phyloP scores from a whole-genome alignment of 2,113 vertebrate species.

The Python bivittatus region DNA sequence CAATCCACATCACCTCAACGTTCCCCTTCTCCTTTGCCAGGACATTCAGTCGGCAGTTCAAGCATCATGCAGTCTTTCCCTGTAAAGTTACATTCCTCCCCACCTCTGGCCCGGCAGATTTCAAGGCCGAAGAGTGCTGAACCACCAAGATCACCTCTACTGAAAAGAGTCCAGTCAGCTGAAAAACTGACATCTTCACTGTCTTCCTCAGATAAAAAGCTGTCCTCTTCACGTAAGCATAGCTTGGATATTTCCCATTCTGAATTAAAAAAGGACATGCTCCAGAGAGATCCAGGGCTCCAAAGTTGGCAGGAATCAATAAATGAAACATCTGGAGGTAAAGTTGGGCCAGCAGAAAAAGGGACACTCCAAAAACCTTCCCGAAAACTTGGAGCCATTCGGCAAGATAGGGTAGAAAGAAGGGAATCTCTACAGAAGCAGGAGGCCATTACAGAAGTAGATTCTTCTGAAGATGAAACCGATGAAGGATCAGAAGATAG shows the following conservation, averaged over 20 bases:
- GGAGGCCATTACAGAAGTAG: slow-evolving; percentile 95
- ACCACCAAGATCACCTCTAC: slow-evolving; percentile 89
- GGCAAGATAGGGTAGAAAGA: slow-evolving; percentile 91
- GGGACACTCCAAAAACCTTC: slow-evolving; percentile 85
- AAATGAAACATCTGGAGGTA: slow-evolving; percentile 74
- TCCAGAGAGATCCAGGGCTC: slow-evolving; percentile 85
- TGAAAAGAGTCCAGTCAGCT: slow-evolving; percentile 94
- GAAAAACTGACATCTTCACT: slow-evolving; percentile 88
- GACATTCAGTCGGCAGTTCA: slow-evolving; percentile 77
- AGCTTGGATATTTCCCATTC: slow-evolving; percentile 89
- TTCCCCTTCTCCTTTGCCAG: slow-evolving; percentile 88
- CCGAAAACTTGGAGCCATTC: slow-evolving; percentile 86
- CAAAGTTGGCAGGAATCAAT: slow-evolving; percentile 85
- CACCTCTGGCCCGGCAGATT: slow-evolving; percentile 88
- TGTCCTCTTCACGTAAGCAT: slow-evolving; percentile 82
- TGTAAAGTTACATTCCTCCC: slow-evolving; percentile 91
- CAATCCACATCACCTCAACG: slow-evolving; percentile 91
- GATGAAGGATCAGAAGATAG: slow-evolving; percentile 91
- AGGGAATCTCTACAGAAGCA: slow-evolving; percentile 94
- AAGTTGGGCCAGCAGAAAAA: slow-evolving; percentile 79
- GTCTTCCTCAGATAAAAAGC: slow-evolving; percentile 82
- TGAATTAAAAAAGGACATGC: slow-evolving; percentile 93
- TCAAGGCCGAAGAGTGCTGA: slow-evolving; percentile 93
- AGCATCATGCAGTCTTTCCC: slow-evolving; percentile 81
- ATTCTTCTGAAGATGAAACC: slow-evolving; percentile 92